These are phyloP conservation scores for Brachirus orientalis DNA, from an alignment of 2,113 vertebrate species.

Conservation along the genomic window DNA sequence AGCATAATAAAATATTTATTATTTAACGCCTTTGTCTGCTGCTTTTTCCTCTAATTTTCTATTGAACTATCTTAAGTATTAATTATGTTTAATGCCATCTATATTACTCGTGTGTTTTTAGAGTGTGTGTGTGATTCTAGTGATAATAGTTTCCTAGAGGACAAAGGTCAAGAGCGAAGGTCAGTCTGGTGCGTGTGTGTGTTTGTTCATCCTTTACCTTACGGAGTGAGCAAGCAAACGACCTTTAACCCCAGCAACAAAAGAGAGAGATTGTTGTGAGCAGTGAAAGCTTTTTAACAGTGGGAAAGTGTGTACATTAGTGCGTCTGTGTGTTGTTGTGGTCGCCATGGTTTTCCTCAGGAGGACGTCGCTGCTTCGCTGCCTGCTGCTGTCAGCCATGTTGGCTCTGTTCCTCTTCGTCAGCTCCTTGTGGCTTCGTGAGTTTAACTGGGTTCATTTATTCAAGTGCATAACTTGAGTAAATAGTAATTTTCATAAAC, in stretches of 20 bases:
- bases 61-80: no score
- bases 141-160: slow-evolving; percentile 5
- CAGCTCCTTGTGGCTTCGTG: slow-evolving; percentile 69
- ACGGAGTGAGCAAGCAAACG: not conserved
- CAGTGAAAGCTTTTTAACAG: not conserved
- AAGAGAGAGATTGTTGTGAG: not conserved
- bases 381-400: slow-evolving; percentile 54
- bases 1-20: no score
- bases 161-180: slow-evolving; percentile 49
- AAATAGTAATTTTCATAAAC: not conserved
- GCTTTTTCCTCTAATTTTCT: no score
- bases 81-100: no score
- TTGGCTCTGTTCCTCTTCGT: slow-evolving; percentile 61
- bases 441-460: slow-evolving; percentile 10
- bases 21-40: no score
- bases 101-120: no score
- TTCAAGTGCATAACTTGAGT: not conserved
- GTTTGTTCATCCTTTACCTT: not conserved
- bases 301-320: not conserved
- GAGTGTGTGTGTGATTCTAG: not conserved
- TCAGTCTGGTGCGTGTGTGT: not conserved
- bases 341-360: slow-evolving; percentile 48
- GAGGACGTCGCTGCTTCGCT: slow-evolving; percentile 16
- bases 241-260: slow-evolving; percentile 11
- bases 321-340: not conserved